Evolutionary conservation across 2,113 vertebrate species (phyloP).

Genomic region (Gasterosteus aculeatus): DNA sequence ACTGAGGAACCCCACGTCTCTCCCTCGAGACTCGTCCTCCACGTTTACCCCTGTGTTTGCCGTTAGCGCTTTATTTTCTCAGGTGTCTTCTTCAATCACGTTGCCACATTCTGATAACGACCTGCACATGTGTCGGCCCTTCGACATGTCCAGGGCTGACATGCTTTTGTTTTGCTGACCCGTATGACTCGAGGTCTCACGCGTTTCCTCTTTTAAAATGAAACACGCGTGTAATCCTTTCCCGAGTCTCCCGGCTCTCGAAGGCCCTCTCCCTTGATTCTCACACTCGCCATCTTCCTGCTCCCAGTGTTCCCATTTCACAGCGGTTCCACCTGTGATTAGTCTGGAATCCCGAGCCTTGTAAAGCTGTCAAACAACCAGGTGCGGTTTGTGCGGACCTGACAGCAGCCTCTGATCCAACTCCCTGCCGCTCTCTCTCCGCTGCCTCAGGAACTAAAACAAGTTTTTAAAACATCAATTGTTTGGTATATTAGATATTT

Average conservation of each 20-base stretch:
- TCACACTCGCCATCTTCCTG: constrained; percentile 52
- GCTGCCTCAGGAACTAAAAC: constrained; percentile 1
- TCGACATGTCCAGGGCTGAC: not conserved
- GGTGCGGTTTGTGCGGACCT: constrained; percentile 60
- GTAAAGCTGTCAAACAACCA: constrained; percentile 79
- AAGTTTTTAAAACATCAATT: not conserved
- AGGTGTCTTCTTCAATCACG: constrained; percentile 36
- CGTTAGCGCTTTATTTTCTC: constrained; percentile 37
- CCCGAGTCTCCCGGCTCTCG: not conserved
- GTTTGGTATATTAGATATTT: not conserved
- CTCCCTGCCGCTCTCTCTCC: constrained; percentile 18
- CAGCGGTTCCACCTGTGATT: constrained; percentile 76
- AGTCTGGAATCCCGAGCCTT: constrained; percentile 73
- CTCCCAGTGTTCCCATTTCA: constrained; percentile 53
- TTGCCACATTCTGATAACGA: constrained; percentile 14
- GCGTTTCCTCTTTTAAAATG: constrained; percentile 13
- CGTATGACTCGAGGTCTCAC: constrained; percentile 13
- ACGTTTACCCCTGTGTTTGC: constrained; percentile 45
- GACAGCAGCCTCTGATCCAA: constrained; percentile 51
- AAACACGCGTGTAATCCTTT: constrained; percentile 10
- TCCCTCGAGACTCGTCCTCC: constrained; percentile 29
- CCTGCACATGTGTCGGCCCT: constrained; percentile 37
- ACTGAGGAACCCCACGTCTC: constrained; percentile 18
- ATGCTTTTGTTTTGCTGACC: not conserved
- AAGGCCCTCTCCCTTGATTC: constrained; percentile 46